Evolutionary conservation across 2,797 vertebrate genomes (phyloP).

Genomic region (Gymnothorax reevesii): DNA sequence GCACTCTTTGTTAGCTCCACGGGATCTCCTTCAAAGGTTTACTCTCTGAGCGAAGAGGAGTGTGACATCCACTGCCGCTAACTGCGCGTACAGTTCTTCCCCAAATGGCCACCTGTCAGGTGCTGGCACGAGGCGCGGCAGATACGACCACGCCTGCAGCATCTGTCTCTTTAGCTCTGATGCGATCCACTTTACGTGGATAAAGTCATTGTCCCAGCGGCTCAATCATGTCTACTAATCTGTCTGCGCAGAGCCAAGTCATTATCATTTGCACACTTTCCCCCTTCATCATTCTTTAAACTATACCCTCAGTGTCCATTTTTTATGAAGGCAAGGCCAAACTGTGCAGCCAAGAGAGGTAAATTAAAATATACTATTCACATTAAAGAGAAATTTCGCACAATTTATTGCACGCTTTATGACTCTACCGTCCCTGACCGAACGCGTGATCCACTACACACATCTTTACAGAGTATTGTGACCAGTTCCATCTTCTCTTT

Average conservation of each 20-base stretch:
- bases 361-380: neutral
- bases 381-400: neutral
- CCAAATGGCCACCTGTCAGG: neutral
- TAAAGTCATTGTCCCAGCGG: neutral
- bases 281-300: neutral
- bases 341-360: neutral
- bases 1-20: neutral
- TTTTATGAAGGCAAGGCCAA: neutral
- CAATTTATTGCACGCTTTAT: neutral
- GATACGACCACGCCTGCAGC: neutral
- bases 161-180: neutral
- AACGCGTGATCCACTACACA: neutral
- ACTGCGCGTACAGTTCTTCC: neutral
- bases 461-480: neutral
- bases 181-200: neutral
- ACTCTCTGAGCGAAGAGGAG: neutral
- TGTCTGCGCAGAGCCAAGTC: neutral
- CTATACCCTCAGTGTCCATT: neutral
- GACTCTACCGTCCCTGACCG: neutral
- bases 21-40: neutral
- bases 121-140: neutral
- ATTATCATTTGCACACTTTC: neutral
- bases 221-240: neutral
- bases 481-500: neutral
- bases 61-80: neutral